phyloP scores from a whole-genome alignment of 53 echinoderm and acorn worm species.

The Zoroaster sp. region DNA sequence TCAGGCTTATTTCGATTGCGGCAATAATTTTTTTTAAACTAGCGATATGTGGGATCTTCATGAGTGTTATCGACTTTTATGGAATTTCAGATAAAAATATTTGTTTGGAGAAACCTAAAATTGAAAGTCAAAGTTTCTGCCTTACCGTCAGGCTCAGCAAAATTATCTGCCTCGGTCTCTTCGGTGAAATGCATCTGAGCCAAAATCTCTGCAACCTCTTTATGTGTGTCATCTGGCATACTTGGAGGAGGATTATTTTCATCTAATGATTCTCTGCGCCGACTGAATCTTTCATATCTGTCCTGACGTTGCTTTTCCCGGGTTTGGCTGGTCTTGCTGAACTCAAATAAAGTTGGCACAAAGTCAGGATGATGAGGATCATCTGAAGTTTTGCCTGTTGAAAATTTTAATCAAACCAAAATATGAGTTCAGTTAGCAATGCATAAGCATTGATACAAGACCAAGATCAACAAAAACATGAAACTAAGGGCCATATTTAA shows the following conservation, averaged over 20 bases:
- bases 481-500: neutral
- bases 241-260: neutral
- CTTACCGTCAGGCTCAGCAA: neutral
- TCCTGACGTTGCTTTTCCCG: neutral
- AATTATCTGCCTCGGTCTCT: neutral
- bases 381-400: neutral
- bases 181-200: neutral
- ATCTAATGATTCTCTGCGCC: neutral
- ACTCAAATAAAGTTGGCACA: neutral
- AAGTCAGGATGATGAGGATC: neutral
- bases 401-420: neutral
- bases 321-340: neutral
- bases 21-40: too few species aligned
- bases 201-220: neutral
- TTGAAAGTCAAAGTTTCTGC: neutral
- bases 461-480: neutral
- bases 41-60: too few species aligned
- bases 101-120: neutral
- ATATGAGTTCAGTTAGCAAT: neutral
- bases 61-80: neutral
- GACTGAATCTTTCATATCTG: neutral
- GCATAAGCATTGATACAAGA: neutral
- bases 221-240: neutral
- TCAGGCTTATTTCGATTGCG: too few species aligned
- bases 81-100: neutral